Evolutionary conservation across 1,140 invertebrate species (phyloP), one percentile per base, ranked within the genome.

Genomic region (Limonius californicus): DNA sequence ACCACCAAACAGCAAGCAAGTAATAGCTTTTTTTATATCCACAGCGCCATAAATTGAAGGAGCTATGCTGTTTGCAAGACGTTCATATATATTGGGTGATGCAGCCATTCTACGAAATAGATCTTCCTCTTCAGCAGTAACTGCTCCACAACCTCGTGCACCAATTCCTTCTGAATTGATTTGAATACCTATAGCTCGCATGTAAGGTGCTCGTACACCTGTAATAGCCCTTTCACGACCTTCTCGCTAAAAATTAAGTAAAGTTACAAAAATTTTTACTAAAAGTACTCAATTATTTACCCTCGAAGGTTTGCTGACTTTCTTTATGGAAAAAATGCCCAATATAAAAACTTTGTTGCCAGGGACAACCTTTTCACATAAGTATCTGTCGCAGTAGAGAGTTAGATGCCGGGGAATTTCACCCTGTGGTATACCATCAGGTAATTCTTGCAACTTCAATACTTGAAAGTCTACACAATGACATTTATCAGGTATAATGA

Each of bases 11-110:
- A 99, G 77, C 43, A 99, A 80, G 75, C 94, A 97, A 19, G 95
- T 92, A 30, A 99, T 94, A 1, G 97, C 92, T 80, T 97, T 99
- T 74, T 99, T 99, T 61, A 99, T 97, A 78, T 99, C 97, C 7
- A 83, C 70, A 47, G 89, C 90, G 0, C 98, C 98, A 79, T 88
- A 99, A 66, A 99, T 99, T 70, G 97, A 98, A 0, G 98, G 97
- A 9, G 98, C 97, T 70, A 99, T 91, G 56, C 93, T 97, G 64
- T 85, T 89, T 0, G 92, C 85, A 57, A 99, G 86, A 57, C 88
- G 87, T 6, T 99, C 94, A 74, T 97, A 97, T 35, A 98, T 83
- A 77, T 98, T 88, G 0, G 90, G 83, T 30, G 88, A 87, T 3
- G 89, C 84, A 6, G 96, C 92, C 63, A 99, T 79, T 67, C 91